These are phyloP conservation scores for Campodea augens DNA, from an alignment of 1,140 invertebrate genomes.

Conservation along the genomic window DNA sequence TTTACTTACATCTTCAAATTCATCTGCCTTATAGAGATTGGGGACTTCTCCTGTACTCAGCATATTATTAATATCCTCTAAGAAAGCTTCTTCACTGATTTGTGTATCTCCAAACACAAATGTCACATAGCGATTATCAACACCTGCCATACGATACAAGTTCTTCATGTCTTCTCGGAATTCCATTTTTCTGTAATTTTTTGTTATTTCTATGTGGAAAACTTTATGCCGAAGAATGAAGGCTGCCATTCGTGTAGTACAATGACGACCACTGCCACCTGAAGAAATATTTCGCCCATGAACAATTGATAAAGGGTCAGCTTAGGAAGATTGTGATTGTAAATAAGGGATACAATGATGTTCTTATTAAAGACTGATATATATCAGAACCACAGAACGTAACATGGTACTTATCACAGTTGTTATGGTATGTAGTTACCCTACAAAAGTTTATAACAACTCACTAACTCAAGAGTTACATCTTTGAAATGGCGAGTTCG, in stretches of 20 bases:
- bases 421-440: no score
- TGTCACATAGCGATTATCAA: slow-evolving; percentile 48
- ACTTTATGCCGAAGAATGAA: slow-evolving; percentile 56
- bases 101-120: slow-evolving; percentile 71
- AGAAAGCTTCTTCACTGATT: slow-evolving; percentile 48
- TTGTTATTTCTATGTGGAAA: slow-evolving; percentile 58
- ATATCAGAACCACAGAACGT: no score
- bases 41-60: slow-evolving; percentile 65
- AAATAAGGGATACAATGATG: no score
- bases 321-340: no score
- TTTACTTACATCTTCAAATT: slow-evolving; percentile 55
- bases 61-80: slow-evolving; percentile 76
- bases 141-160: slow-evolving; percentile 46
- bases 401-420: no score
- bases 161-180: slow-evolving; percentile 67
- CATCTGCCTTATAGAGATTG: slow-evolving; percentile 61
- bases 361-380: no score
- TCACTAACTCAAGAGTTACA: no score
- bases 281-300: no score
- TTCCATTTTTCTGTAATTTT: slow-evolving; percentile 48
- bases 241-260: slow-evolving; percentile 47
- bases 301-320: no score
- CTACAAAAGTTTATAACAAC: no score
- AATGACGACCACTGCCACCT: slow-evolving; percentile 71
- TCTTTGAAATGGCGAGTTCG: no score